phyloP scores from a whole-genome alignment of 1,140 invertebrate genomes.

The Laupala kohalensis region DNA sequence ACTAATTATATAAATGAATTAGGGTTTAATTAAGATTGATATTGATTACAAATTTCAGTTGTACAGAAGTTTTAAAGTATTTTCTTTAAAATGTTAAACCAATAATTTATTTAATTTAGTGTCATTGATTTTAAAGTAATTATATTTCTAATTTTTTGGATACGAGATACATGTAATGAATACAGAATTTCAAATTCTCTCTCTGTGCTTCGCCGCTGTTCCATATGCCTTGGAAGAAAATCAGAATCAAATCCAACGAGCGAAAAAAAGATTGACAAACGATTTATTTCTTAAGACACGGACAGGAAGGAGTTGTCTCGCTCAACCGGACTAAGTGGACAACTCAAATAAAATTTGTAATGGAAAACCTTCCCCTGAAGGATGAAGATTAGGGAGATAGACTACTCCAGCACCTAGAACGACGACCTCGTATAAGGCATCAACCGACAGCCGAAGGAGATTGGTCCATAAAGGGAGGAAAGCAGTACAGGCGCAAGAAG shows the following conservation, averaged over 20 bases:
- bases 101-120: neutral
- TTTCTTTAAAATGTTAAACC: neutral
- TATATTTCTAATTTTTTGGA: no score
- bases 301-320: neutral
- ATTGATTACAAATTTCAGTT: no score
- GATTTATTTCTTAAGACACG: neutral
- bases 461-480: neutral
- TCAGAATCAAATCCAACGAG: no score
- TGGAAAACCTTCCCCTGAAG: neutral
- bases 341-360: neutral
- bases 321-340: neutral
- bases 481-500: no score
- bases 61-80: no score
- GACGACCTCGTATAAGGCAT: neutral
- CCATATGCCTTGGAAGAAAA: no score
- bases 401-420: neutral
- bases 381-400: neutral
- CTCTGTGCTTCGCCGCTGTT: no score
- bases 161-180: no score
- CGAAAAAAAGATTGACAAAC: no score
- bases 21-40: neutral
- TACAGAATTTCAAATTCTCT: no score
- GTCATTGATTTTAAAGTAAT: no score
- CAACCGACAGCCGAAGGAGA: neutral
- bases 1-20: neutral